phyloP scores from a whole-genome alignment of 2,113 vertebrate species.

The Oenanthe oenanthe region DNA sequence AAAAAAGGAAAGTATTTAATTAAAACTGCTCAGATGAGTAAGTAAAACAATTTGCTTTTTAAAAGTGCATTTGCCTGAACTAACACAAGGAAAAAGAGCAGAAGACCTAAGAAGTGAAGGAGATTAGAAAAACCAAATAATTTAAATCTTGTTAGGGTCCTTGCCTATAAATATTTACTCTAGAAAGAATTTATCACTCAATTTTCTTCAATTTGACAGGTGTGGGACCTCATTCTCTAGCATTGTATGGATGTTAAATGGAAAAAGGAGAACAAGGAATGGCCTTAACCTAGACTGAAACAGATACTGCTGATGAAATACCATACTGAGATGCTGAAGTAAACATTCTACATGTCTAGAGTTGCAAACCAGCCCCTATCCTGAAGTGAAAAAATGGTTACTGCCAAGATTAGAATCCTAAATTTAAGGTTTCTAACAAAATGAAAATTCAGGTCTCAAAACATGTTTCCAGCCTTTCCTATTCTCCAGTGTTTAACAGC shows the following conservation, averaged over 20 bases:
- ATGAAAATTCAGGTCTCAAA: neutral
- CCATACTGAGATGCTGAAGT: neutral
- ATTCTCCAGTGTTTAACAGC: neutral
- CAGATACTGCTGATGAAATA: neutral
- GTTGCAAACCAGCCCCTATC: neutral
- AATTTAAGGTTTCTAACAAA: neutral
- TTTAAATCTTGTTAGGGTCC: neutral
- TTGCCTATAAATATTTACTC: neutral
- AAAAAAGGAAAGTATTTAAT: neutral
- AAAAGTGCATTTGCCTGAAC: neutral
- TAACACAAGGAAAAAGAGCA: neutral
- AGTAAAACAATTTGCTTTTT: neutral
- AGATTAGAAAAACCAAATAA: neutral
- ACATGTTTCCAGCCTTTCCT: neutral
- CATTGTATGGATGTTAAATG: neutral
- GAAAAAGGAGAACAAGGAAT: neutral
- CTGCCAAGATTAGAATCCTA: neutral
- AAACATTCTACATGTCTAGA: conserved; percentile 8
- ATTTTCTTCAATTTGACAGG: neutral
- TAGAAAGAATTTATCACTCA: neutral
- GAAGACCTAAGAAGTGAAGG: neutral
- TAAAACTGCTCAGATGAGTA: neutral
- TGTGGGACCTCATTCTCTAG: neutral
- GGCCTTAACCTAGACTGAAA: neutral
- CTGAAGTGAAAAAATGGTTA: conserved; percentile 1